Evolutionary conservation across 2,888 invertebrate genomes (phyloP).

Genomic region (Alentia gelatinosa): DNA sequence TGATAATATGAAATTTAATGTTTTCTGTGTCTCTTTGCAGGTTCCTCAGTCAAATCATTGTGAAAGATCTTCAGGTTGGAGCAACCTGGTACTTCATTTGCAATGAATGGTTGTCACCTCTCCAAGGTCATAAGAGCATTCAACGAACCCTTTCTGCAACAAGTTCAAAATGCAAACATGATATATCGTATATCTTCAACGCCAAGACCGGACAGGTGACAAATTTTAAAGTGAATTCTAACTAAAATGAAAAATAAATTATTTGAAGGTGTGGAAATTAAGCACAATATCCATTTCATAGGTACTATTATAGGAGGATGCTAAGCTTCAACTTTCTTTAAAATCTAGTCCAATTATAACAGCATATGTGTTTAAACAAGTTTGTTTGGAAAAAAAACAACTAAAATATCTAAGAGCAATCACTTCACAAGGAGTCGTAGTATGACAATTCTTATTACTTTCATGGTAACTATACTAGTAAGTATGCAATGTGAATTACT

Average conservation of each 20-base stretch:
- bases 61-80: constrained; percentile 70
- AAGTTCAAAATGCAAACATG: constrained; percentile 44
- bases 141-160: constrained; percentile 64
- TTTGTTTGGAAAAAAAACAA: no score
- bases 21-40: constrained; percentile 62
- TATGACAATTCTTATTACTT: no score
- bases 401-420: no score
- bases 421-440: no score
- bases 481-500: no score
- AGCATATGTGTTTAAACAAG: no score
- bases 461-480: no score
- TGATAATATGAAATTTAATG: not conserved
- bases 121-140: constrained; percentile 64
- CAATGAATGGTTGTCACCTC: constrained; percentile 73
- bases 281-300: no score
- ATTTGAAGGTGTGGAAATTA: not conserved
- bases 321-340: no score
- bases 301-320: no score
- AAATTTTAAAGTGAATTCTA: not conserved
- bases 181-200: constrained; percentile 39
- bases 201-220: constrained; percentile 52
- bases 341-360: no score
- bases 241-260: not conserved
- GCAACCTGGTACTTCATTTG: constrained; percentile 71
- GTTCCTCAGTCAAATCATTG: constrained; percentile 71